Evolutionary conservation across 2,888 invertebrate species (phyloP), one percentile per base, ranked within the genome.

Genomic region (Drosophila recens): DNA sequence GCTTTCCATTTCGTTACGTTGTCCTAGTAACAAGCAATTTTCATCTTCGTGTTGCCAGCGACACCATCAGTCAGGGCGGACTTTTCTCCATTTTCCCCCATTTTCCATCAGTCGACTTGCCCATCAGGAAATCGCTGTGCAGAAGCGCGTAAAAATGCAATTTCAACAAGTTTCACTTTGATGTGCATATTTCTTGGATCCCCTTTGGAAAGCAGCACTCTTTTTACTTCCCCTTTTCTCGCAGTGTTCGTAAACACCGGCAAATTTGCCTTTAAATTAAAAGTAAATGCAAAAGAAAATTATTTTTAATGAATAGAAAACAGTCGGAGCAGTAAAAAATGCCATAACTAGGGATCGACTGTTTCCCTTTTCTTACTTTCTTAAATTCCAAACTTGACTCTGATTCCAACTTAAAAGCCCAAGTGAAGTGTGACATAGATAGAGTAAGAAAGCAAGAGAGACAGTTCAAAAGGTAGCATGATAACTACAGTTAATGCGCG

Each of bases 101-200:
- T 5, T 27, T 33, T 34, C 48, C 42, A 33, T 1, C 10, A 15
- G 6, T 15, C 23, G 20, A n/a, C 62, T 43, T 34, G 10, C 27
- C 58, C 70, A 34, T 48, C 15, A 68, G 58, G 63, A 67, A 58
- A 72, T 77, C 52, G 57, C 71, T 87, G 86, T 74, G 87, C 89
- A 89, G 85, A 88, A 87, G 82, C 87, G 86, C 86, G 86, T 87
- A 89, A 89, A 89, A 87, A 87, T 87, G 86, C 86, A 87, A 89
- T 87, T 85, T 87, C 86, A 85, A 87, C 87, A 89, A 89, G 88
- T 87, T 89, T 89, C 72, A 82, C 86, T 87, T 87, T 87, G 89
- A 87, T 87, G 89, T 87, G 87, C 85, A 89, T 82, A 88, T 77
- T 85, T 88, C 77, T 67, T 78, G 68, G 62, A 54, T 45, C 56